Evolutionary conservation across 1,140 invertebrate genomes (phyloP).

Genomic region (Campoletis sonorensis): DNA sequence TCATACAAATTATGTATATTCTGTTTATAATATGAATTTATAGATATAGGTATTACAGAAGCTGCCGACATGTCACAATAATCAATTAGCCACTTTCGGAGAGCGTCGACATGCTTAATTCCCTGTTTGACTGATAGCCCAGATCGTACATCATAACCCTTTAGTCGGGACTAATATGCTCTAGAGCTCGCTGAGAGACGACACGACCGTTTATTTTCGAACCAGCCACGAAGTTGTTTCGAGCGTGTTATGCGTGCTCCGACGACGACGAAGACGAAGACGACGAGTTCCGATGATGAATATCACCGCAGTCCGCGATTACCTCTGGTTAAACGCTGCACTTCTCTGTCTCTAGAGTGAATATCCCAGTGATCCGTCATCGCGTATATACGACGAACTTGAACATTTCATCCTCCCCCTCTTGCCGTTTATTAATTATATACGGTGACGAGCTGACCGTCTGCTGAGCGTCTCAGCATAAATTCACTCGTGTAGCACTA

Average conservation of each 20-base stretch:
- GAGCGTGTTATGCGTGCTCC: background rate
- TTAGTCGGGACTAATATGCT: conserved; percentile 45
- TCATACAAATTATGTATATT: background rate
- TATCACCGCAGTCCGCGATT: conserved; percentile 40
- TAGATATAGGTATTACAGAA: conserved; percentile 22
- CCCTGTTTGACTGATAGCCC: conserved; percentile 50
- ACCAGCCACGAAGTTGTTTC: background rate
- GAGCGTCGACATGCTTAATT: conserved; percentile 51
- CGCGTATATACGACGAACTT: background rate
- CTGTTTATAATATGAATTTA: background rate
- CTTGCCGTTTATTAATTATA: conserved; percentile 27
- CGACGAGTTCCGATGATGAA: conserved; percentile 47
- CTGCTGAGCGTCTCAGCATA: background rate
- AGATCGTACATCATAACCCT: conserved; percentile 52
- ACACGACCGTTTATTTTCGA: conserved; percentile 45
- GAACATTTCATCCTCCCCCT: background rate
- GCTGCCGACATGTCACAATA: conserved; percentile 48
- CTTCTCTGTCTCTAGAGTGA: background rate
- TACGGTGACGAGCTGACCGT: conserved; percentile 24
- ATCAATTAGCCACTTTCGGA: conserved; percentile 45
- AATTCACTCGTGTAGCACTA: background rate
- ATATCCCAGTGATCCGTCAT: conserved; percentile 28
- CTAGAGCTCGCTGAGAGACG: conserved; percentile 15
- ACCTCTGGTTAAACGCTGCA: background rate
- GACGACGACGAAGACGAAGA: background rate